These are phyloP conservation scores for Physeter macrocephalus DNA, from an alignment of 2,113 vertebrate genomes.

Conservation along the genomic window DNA sequence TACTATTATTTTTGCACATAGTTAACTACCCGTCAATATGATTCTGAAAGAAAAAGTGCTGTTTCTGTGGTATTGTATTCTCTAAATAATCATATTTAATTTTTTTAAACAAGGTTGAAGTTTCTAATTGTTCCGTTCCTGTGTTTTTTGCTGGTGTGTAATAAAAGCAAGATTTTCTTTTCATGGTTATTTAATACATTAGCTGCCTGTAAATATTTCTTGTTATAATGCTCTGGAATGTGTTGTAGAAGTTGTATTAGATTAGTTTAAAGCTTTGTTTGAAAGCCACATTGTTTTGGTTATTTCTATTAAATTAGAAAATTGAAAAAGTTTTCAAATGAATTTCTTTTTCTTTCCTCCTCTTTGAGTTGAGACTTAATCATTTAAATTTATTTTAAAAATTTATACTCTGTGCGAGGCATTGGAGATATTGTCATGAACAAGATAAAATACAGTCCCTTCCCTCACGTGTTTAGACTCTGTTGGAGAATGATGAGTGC, in stretches of 20 bases:
- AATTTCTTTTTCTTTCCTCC: conserved; percentile 69
- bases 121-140: conserved; percentile 80
- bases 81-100: conserved; percentile 81
- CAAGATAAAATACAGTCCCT: background rate
- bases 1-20: conserved; percentile 80
- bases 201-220: conserved; percentile 85
- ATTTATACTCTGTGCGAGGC: background rate
- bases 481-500: background rate
- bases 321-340: conserved; percentile 76
- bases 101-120: conserved; percentile 75
- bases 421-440: background rate
- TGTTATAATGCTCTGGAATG: conserved; percentile 85
- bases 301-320: conserved; percentile 88
- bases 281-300: conserved; percentile 80
- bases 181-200: conserved; percentile 82
- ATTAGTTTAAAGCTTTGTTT: conserved; percentile 84
- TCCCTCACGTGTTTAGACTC: background rate
- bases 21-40: conserved; percentile 77
- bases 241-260: conserved; percentile 84
- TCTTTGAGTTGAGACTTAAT: conserved; percentile 31
- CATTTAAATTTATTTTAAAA: conserved; percentile 1
- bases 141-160: conserved; percentile 84
- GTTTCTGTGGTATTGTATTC: conserved; percentile 85
- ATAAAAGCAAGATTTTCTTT: conserved; percentile 78
- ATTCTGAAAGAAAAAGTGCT: conserved; percentile 79